These are phyloP conservation scores for Platerodrilus igneus DNA, from an alignment of 2,888 invertebrate genomes.

Conservation along the genomic window DNA sequence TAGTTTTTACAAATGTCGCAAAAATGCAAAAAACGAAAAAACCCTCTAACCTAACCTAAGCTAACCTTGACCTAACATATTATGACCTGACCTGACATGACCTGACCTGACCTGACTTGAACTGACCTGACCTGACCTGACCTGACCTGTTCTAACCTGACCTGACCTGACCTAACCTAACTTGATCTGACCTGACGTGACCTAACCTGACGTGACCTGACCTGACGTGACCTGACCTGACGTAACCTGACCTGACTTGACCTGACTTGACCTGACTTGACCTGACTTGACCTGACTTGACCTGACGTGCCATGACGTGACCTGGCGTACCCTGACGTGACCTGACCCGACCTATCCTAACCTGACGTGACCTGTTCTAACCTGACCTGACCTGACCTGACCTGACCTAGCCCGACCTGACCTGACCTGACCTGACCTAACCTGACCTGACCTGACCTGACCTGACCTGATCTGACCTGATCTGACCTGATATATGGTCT, in stretches of 20 bases:
- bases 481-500: no score
- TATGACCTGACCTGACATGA: not conserved
- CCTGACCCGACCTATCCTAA: not conserved
- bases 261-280: conserved; percentile 2
- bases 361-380: not conserved
- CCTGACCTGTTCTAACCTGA: not conserved
- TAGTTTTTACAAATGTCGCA: no score
- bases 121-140: not conserved
- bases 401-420: not conserved
- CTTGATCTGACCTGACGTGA: not conserved
- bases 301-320: conserved; percentile 1
- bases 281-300: conserved; percentile 2
- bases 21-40: no score
- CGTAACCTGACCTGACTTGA: not conserved
- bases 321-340: conserved; percentile 2
- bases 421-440: conserved; percentile 2
- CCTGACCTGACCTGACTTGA: conserved; percentile 1
- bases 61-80: not conserved
- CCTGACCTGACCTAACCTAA: conserved; percentile 2
- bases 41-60: no score
- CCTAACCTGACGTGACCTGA: conserved; percentile 1
- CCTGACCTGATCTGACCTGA: conserved; percentile 7
- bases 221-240: conserved; percentile 1
- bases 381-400: not conserved
- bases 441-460: conserved; percentile 5